Percentiles rank a stretch among this genome's conserved stretches.
phyloP scores from a whole-genome alignment of 2,113 vertebrate species.

The Hypocryptadius cinnamomeus region DNA sequence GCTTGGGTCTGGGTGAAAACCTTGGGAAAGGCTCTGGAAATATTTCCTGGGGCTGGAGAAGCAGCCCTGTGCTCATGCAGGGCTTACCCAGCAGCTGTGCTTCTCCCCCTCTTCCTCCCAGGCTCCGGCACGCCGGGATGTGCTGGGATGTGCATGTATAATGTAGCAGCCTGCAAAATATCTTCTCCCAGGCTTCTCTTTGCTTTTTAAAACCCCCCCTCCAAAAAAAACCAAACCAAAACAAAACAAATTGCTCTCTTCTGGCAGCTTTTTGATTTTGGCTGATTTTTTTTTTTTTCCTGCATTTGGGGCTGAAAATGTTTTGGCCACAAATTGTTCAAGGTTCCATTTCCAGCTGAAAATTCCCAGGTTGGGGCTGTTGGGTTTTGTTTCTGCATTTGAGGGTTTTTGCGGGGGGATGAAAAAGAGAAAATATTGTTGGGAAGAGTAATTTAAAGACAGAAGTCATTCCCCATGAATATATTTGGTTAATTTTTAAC shows the following conservation, averaged over 20 bases:
- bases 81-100: neutral
- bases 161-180: slow-evolving; percentile 10
- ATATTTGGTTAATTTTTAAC: neutral
- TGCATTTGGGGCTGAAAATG: neutral
- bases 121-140: neutral
- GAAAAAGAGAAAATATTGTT: neutral
- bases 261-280: neutral
- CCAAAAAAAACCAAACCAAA: neutral
- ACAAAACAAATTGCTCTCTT: neutral
- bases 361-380: neutral
- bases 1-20: neutral
- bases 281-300: neutral
- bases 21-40: neutral
- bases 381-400: neutral
- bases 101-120: neutral
- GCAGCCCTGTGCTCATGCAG: neutral
- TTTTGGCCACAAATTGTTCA: neutral
- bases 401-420: fast-evolving
- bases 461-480: neutral
- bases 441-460: neutral
- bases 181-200: neutral
- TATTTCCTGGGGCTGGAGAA: neutral
- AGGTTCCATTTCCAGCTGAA: neutral
- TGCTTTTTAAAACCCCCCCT: neutral
- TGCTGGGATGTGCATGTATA: neutral